Base-by-base conservation (phyloP, 1,140 invertebrate species). In the Pachyrhynchus sulphureomaculatus region DNA sequence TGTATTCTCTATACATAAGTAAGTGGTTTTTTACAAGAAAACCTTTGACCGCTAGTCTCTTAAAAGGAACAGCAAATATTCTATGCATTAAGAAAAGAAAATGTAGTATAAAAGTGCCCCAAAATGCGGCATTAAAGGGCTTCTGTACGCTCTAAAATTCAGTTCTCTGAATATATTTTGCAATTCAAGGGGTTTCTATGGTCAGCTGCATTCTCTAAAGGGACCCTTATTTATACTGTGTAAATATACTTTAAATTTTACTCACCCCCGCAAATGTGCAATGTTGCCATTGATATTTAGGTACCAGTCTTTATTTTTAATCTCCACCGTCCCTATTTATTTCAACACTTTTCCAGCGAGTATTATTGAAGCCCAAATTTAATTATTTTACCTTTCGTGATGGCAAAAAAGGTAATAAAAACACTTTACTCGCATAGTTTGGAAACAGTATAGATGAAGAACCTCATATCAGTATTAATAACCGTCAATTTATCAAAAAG, bases 151-250 rank as follows among this genome's bases (percentile, higher is more conserved):
- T 59, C 61, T n/a, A 53, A 54, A 63, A 66, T 51, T 63, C 39
- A 54, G 32, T 37, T 65, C 55, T 58, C 67, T 65, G 66, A 64
- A 66, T 68, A 64, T 62, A 68, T 69, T 71, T 69, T 67, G 68
- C 69, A 67, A 69, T 71, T 71, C 65, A 41, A 55, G 52, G 51
- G 47, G 33, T 18, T 15, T 24, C 29, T 18, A 55, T 66, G 69
- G 71, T 68, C 65, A 68, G 67, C 67, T 65, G 58, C 61, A 49
- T 60, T 62, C 67, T 60, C 67, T 66, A 47, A 61, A 41, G 68
- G 58, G 62, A 57, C 69, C 70, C 72, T 72, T 70, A 72, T 74
- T 74, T 69, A 69, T 74, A 74, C 72, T 72, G 72, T 66, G 72
- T 74, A 74, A 74, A 74, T 66, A 74, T 52, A 54, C 37, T 68